These are phyloP conservation scores for Trichomalopsis sarcophagae DNA, from an alignment of 1,140 invertebrate species.

Conservation along the genomic window DNA sequence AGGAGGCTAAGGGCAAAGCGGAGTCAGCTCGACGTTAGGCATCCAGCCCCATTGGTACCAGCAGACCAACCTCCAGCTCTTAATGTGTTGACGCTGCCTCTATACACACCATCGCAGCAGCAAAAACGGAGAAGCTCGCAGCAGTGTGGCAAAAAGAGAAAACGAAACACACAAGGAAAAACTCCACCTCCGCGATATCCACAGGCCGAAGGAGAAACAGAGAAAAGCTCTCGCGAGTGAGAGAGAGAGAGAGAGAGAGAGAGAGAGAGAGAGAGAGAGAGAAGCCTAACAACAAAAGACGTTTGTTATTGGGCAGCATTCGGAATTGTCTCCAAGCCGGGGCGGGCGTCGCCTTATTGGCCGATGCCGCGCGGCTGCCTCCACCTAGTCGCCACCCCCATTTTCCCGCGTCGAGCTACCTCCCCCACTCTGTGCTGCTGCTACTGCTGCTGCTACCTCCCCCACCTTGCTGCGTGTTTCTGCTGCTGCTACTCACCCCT, in stretches of 20 bases:
- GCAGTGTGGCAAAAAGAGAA: neutral
- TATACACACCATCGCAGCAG: neutral
- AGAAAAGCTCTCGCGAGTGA: neutral
- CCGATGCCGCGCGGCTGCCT: conserved; percentile 57
- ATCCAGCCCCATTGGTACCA: neutral
- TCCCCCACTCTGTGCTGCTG: conserved; percentile 31
- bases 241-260: conserved; percentile 25
- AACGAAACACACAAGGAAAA: conserved; percentile 11
- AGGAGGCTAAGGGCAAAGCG: neutral
- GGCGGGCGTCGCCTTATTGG: conserved; percentile 72
- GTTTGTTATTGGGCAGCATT: conserved; percentile 76
- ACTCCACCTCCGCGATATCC: neutral
- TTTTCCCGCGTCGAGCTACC: conserved; percentile 44
- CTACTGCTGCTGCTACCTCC: neutral
- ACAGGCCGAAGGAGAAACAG: neutral
- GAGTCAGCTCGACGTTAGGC: neutral
- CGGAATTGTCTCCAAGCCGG: conserved; percentile 73
- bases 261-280: conserved; percentile 35
- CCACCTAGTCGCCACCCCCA: conserved; percentile 48
- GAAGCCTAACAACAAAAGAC: conserved; percentile 73
- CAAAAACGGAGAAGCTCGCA: conserved; percentile 8
- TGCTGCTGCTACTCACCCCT: conserved; percentile 9
- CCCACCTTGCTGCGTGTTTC: conserved; percentile 22
- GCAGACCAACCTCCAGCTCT: neutral
- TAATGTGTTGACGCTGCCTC: conserved; percentile 28